A percentile compares a stretch with the other conserved stretches of the same genome.
Evolutionary conservation across 2,797 vertebrate genomes (phyloP).

Genomic region (Sibirionetta formosa): DNA sequence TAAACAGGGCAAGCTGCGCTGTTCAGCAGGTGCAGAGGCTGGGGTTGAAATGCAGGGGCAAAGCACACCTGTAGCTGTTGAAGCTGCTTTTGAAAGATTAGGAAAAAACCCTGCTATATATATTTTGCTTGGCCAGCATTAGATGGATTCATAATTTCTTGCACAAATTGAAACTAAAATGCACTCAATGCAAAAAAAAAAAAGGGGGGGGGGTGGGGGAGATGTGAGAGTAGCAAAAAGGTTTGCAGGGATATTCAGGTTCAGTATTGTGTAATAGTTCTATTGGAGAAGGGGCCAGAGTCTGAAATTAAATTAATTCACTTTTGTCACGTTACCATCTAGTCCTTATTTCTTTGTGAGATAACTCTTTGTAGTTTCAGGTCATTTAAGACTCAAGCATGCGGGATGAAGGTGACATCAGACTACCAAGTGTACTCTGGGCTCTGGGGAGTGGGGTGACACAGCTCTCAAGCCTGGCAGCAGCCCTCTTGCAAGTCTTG

Average conservation of each 20-base stretch:
- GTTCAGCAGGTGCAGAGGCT: fast-evolving
- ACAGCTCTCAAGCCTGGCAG: fast-evolving
- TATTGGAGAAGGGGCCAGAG: neutral
- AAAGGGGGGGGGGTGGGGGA: fast-evolving
- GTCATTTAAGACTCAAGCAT: neutral
- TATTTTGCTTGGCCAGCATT: fast-evolving
- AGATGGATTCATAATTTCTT: neutral
- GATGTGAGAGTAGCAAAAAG: neutral
- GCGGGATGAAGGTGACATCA: fast-evolving
- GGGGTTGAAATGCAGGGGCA: neutral
- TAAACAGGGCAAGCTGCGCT: neutral
- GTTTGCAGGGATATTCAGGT: neutral
- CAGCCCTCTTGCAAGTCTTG: fast-evolving
- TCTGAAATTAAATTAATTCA: neutral
- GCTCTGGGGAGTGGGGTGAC: neutral
- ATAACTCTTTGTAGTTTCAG: neutral
- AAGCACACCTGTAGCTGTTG: fast-evolving
- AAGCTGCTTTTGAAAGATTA: neutral
- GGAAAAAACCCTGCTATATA: neutral
- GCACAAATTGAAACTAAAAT: neutral
- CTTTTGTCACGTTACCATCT: neutral
- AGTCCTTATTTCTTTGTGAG: neutral
- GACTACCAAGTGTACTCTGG: neutral
- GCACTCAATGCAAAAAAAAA: neutral
- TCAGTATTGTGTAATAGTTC: neutral